Conservation (phyloP, 2,797 vertebrate genomes). For the Austrolebias charrua region DNA sequence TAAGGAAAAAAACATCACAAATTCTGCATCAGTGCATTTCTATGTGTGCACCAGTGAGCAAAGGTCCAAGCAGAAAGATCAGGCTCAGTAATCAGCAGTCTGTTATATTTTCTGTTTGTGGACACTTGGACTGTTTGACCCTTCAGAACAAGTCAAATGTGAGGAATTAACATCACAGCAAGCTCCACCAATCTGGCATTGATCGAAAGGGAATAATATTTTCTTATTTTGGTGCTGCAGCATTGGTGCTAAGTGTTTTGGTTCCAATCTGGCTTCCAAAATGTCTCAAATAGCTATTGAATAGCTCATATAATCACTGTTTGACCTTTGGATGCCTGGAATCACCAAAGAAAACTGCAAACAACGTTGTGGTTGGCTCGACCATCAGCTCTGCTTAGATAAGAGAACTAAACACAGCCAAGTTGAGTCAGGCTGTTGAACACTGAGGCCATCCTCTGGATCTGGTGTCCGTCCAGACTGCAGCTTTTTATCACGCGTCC, state of each 20-base stretch:
- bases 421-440: conserved; percentile 47
- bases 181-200: not conserved
- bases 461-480: conserved; percentile 33
- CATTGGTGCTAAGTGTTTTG: conserved; percentile 5
- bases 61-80: conserved; percentile 48
- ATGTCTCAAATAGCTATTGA: conserved; percentile 25
- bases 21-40: conserved; percentile 36
- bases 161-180: conserved; percentile 20
- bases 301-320: conserved; percentile 18
- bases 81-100: conserved; percentile 36
- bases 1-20: conserved; percentile 29
- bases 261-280: conserved; percentile 19
- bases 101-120: conserved; percentile 10
- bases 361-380: conserved; percentile 56
- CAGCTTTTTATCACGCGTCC: conserved; percentile 23
- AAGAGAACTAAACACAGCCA: conserved; percentile 54
- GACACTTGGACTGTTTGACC: conserved; percentile 2
- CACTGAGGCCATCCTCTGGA: conserved; percentile 48
- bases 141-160: conserved; percentile 36
- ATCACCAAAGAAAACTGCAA: conserved; percentile 27
- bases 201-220: not conserved
- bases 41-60: conserved; percentile 40
- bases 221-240: not conserved
- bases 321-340: conserved; percentile 33
- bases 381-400: conserved; percentile 45